These are phyloP conservation scores for Discoglossus pictus DNA, from an alignment of 2,797 vertebrate genomes.

Conservation along the genomic window DNA sequence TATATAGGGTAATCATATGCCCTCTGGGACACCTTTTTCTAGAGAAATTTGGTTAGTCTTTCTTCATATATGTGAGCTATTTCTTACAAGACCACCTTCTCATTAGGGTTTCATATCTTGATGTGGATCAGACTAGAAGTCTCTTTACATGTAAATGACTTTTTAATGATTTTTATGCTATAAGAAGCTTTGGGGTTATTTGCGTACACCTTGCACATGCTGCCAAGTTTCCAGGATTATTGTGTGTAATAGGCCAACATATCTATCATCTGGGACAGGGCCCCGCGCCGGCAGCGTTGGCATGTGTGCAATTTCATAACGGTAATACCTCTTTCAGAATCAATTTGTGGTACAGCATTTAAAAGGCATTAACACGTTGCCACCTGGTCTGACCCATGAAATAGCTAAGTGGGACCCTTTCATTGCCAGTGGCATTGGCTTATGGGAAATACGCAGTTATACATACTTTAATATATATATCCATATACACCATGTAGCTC, in stretches of 20 bases:
- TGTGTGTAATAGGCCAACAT: slow-evolving; percentile 27
- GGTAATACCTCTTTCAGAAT: slow-evolving; percentile 19
- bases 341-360: slow-evolving; percentile 23
- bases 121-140: slow-evolving; percentile 14
- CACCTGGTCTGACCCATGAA: not conserved
- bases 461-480: no score
- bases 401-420: no score
- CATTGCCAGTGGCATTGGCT: no score
- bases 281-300: not conserved
- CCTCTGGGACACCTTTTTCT: no score
- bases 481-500: no score
- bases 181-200: slow-evolving; percentile 42
- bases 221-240: slow-evolving; percentile 47
- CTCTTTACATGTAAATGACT: slow-evolving; percentile 22
- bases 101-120: no score
- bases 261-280: slow-evolving; percentile 30
- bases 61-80: no score
- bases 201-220: slow-evolving; percentile 12
- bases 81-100: no score
- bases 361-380: slow-evolving; percentile 26
- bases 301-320: slow-evolving; percentile 33
- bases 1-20: no score
- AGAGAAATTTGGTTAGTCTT: no score
- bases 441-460: no score
- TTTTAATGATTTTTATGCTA: slow-evolving; percentile 35